Evolutionary conservation across 2,113 vertebrate species (phyloP).

Genomic region (Hiodon alosoides): DNA sequence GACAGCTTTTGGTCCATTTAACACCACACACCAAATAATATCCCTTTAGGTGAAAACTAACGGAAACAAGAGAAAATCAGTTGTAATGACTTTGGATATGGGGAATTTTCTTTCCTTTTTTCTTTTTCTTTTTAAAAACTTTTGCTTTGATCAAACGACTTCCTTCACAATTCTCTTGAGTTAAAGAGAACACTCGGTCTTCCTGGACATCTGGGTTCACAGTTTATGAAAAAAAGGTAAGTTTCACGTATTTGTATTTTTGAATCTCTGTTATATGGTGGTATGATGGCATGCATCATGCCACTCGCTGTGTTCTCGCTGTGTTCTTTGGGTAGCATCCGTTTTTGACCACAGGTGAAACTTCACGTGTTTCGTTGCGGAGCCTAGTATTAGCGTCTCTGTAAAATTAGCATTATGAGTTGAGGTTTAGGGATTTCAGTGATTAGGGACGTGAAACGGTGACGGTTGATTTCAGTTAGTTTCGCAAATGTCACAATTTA

Average conservation of each 20-base stretch:
- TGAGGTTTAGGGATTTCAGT: too few species aligned
- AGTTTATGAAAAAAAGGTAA: conserved; percentile 21
- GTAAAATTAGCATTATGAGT: too few species aligned
- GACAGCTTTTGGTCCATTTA: conserved; percentile 36
- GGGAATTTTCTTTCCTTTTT: conserved; percentile 12
- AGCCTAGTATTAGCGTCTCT: too few species aligned
- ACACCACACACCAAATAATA: conserved; percentile 2
- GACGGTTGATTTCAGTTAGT: too few species aligned
- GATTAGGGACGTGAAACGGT: too few species aligned
- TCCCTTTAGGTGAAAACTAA: conserved; percentile 18
- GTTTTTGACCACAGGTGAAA: too few species aligned
- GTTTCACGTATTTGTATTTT: not conserved
- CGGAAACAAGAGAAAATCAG: conserved; percentile 18
- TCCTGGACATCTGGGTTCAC: conserved; percentile 16
- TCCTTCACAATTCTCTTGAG: conserved; percentile 14
- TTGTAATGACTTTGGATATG: conserved; percentile 19
- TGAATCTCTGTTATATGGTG: too few species aligned
- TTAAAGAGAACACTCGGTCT: conserved; percentile 20
- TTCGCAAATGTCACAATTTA: too few species aligned
- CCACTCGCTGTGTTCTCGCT: too few species aligned
- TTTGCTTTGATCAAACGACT: conserved; percentile 16
- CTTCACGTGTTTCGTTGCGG: too few species aligned
- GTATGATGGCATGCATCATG: too few species aligned
- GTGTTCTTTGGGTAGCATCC: too few species aligned
- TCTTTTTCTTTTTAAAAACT: not conserved